Percentiles rank a stretch among this genome's conserved stretches.
Evolutionary conservation across 2,888 invertebrate species (phyloP).

Genomic region (Leptarthrus brevirostris): DNA sequence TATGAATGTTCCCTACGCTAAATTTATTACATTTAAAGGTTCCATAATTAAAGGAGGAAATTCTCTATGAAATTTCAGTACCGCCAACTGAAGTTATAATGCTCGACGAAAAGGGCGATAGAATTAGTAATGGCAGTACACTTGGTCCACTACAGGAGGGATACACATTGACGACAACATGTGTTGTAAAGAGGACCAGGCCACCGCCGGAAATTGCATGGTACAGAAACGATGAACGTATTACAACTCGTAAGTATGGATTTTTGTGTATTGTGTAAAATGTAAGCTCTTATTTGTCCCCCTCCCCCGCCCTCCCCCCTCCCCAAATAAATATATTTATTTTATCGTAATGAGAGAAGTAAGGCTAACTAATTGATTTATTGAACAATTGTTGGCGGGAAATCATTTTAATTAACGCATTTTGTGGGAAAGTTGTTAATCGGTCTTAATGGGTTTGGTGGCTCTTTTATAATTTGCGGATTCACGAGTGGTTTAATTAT

Average conservation of each 20-base stretch:
- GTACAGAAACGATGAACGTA: conserved; percentile 80
- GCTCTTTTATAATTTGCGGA: too few species aligned
- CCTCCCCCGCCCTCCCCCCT: not conserved
- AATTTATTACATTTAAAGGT: not conserved
- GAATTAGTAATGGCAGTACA: conserved; percentile 70
- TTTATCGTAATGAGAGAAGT: too few species aligned
- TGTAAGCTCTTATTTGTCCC: not conserved
- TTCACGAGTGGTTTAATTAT: too few species aligned
- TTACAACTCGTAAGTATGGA: conserved; percentile 69
- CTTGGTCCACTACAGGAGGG: conserved; percentile 67
- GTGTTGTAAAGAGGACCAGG: conserved; percentile 79
- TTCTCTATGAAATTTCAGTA: conserved; percentile 71
- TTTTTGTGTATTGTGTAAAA: not conserved
- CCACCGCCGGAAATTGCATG: conserved; percentile 87
- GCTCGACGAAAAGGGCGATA: conserved; percentile 73
- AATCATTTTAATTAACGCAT: too few species aligned
- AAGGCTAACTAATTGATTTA: too few species aligned
- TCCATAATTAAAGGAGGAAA: too few species aligned
- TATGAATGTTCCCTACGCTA: conserved; percentile 30
- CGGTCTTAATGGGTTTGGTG: too few species aligned
- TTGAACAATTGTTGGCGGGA: too few species aligned
- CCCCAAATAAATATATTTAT: too few species aligned
- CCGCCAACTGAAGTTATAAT: conserved; percentile 83
- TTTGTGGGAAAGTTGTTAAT: too few species aligned
- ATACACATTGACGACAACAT: conserved; percentile 63